phyloP scores from a whole-genome alignment of 30 jellyfish, hydroid and myxozoan species.

The Chironex yamaguchii region DNA sequence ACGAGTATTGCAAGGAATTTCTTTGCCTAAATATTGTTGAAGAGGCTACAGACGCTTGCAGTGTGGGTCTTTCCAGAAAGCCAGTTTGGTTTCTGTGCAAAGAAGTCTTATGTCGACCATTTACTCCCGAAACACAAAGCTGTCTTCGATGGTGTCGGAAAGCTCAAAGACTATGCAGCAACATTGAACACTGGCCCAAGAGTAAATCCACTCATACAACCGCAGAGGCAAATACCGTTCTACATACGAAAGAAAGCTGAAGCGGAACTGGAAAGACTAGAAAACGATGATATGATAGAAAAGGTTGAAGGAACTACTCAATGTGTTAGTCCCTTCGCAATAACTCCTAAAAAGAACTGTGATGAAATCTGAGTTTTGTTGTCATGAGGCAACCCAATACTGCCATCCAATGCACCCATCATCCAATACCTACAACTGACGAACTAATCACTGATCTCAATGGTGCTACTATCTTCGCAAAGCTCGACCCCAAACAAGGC shows the following conservation, averaged over 20 bases:
- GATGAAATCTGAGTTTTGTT: conserved; percentile 53
- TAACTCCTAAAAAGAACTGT: conserved; percentile 60
- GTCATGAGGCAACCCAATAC: conserved; percentile 67
- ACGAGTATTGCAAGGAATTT: too few species aligned
- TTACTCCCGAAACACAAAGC: conserved; percentile 10
- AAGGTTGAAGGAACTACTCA: conserved; percentile 75
- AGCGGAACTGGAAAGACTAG: conserved; percentile 55
- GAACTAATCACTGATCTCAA: neutral
- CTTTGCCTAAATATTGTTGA: too few species aligned
- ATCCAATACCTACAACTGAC: conserved; percentile 43
- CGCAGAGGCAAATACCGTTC: conserved; percentile 40
- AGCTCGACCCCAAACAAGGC: neutral
- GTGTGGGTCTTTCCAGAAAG: too few species aligned
- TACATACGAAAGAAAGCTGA: conserved; percentile 61
- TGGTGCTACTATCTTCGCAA: neutral
- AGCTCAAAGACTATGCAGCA: conserved; percentile 68
- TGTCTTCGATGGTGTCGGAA: conserved; percentile 66
- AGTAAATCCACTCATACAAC: conserved; percentile 61
- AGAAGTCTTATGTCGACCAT: conserved; percentile 7
- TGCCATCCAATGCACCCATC: conserved; percentile 42
- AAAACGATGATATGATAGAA: conserved; percentile 59
- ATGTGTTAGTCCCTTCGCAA: conserved; percentile 82
- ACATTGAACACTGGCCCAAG: conserved; percentile 38
- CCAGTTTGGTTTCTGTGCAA: too few species aligned
- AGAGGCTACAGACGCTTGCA: too few species aligned